A percentile compares a stretch with the other conserved stretches of the same genome.
Evolutionary conservation across 2,113 vertebrate species (phyloP).

Genomic region (Pteronura brasiliensis): DNA sequence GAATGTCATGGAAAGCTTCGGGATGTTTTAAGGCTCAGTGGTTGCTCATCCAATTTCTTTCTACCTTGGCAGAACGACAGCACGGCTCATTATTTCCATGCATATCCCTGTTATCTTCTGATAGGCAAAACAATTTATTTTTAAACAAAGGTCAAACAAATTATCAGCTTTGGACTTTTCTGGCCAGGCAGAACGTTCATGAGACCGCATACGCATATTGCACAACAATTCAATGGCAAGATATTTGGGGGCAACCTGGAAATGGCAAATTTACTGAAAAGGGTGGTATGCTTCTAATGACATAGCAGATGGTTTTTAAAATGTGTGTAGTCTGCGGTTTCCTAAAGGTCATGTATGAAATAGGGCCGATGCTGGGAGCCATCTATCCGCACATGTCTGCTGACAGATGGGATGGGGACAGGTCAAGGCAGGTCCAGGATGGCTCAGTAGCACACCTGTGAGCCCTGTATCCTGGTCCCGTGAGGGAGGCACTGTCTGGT

Average conservation of each 20-base stretch:
- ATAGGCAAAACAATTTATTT: background rate
- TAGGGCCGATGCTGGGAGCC: background rate
- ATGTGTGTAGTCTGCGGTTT: background rate
- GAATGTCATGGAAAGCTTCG: conserved; percentile 74
- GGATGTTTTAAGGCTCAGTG: conserved; percentile 60
- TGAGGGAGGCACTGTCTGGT: background rate
- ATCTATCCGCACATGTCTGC: too few species aligned
- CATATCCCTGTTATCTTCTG: conserved; percentile 33
- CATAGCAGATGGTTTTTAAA: background rate
- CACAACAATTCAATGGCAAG: too few species aligned
- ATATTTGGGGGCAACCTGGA: background rate
- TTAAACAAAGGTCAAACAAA: conserved; percentile 43
- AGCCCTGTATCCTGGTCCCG: too few species aligned
- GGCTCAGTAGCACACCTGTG: background rate
- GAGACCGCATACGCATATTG: accelerated
- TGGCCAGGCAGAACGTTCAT: background rate
- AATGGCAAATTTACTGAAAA: background rate
- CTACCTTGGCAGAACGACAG: conserved; percentile 33
- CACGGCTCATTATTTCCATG: conserved; percentile 24
- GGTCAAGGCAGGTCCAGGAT: background rate
- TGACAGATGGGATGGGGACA: accelerated
- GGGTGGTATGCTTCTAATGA: background rate
- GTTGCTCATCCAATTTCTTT: conserved; percentile 67
- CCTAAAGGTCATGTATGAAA: background rate
- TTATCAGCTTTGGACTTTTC: background rate